These are phyloP conservation scores for Microcebus tavaratra DNA, from an alignment of 2,113 vertebrate species.

Conservation along the genomic window DNA sequence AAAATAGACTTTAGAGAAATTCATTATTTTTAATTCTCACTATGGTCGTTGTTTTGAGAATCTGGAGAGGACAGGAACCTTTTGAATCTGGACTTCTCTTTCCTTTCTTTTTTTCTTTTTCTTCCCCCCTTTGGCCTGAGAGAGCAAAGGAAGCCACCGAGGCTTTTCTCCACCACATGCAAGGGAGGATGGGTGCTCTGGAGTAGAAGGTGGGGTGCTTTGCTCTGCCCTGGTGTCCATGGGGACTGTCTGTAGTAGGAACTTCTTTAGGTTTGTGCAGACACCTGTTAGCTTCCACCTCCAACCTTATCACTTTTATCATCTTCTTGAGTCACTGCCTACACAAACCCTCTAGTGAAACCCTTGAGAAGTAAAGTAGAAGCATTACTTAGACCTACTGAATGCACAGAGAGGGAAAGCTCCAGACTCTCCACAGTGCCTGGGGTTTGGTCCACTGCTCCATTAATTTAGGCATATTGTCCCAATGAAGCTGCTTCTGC, in stretches of 20 bases:
- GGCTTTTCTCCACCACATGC: neutral
- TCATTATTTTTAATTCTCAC: neutral
- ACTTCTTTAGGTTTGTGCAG: neutral
- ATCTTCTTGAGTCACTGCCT: neutral
- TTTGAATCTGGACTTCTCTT: neutral
- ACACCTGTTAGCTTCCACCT: neutral
- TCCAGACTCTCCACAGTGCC: no score
- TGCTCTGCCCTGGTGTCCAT: neutral
- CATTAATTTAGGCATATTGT: neutral
- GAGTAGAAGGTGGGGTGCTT: neutral
- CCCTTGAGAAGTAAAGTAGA: neutral
- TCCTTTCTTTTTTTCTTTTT: neutral
- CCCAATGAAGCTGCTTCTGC: neutral
- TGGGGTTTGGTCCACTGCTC: neutral
- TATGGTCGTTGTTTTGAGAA: neutral
- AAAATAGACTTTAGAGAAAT: neutral
- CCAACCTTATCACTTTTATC: neutral
- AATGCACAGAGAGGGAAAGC: neutral
- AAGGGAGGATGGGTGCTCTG: neutral
- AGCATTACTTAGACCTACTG: neutral
- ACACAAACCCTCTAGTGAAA: neutral
- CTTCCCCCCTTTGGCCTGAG: neutral
- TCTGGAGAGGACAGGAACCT: neutral
- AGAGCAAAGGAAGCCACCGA: neutral
- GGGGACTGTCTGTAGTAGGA: neutral